Evolutionary conservation across 2,888 invertebrate species (phyloP), one percentile per base, ranked within the genome.

Genomic region (Stenurella melanura): DNA sequence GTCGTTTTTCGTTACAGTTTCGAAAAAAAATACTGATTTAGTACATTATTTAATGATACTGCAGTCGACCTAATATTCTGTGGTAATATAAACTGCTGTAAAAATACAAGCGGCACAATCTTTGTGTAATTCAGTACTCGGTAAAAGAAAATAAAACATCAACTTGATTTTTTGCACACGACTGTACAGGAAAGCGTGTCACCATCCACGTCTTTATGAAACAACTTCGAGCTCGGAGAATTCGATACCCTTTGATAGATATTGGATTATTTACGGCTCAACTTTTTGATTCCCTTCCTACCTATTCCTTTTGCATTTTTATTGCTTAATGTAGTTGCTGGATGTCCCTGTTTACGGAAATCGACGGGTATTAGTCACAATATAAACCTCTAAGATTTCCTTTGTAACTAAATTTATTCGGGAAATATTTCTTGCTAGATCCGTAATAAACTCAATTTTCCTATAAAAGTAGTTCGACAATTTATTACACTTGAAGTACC

Each of bases 281-380:
- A 64, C 42, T 64, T 64, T 42, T 26, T 21, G 17, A 11, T 38
- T 38, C 42, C 30, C 42, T 42, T 64, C 11, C 63, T 42, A 64
- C 64, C 42, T 64, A 38, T 42, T 64, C 42, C 64, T 42, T 64
- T 15, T 38, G 42, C 64, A 18, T 50, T 15, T 67, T 67, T 67
- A 67, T 67, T 67, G 67, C 54, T 19, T 54, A 15, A 34, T 42
- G 64, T 42, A 42, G 64, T 34, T n/a, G 15, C 30, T 21, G 64
- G 15, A 64, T 64, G 3, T 19, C 42, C 64, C 21, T 67, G 67
- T 67, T 67, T 67, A 67, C 67, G 67, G 67, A 67, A 67, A 26
- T 26, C 67, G 56, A 10, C 5, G 54, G 17, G 56, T 54, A 67
- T 67, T 56, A 26, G 67, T 67, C 67, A 67, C 54, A 67, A 58